Evolutionary conservation across 2,888 invertebrate species (phyloP), one percentile per base, ranked within the genome.

Genomic region (Polyommatus iphigenia): DNA sequence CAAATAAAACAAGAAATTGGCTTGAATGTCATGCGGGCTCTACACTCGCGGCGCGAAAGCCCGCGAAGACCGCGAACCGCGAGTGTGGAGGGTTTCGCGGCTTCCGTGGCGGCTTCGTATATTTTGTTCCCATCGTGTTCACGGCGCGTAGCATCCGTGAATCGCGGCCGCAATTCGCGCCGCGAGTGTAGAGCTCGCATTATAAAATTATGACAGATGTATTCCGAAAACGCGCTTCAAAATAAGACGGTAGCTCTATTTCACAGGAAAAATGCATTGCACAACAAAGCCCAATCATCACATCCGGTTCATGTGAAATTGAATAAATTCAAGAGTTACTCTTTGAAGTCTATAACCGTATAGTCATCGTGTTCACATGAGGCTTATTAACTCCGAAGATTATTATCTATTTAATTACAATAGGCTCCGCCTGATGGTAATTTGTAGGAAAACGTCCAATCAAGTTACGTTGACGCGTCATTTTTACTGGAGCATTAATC

Each of bases 371-470:
- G 75, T 75, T 75, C 75, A 75, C 75, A 75, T 75, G 46, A 75
- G 41, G 50, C 75, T 50, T 50, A 50, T 50, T 54, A 50, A 29
- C 29, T 85, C 87, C 86, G 86, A 85, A 83, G 85, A 87, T 86
- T 85, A 91, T 91, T 91, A 90, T 86, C 85, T 86, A 86, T 88
- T 91, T 91, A 91, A 91, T 91, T 91, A 91, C 91, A 90, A 88
- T 89, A 90, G 86, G 87, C 90, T 82, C 90, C 91, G 88, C 89
- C 90, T 86, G 87, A 85, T 86, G 85, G 88, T 88, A 87, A 91
- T 91, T 90, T 90, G 90, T 91, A 90, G 88, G 87, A 85, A 91
- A 89, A 89, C 89, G 92, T 92, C 93, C 92, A 93, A 93, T 93
- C 91, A 87, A 87, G 90, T 93, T 91, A 91, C 84, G 84, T 85